Evolutionary conservation across 2,113 vertebrate genomes (phyloP), one percentile per base, ranked within the genome.

Genomic region (Phoxinus phoxinus): DNA sequence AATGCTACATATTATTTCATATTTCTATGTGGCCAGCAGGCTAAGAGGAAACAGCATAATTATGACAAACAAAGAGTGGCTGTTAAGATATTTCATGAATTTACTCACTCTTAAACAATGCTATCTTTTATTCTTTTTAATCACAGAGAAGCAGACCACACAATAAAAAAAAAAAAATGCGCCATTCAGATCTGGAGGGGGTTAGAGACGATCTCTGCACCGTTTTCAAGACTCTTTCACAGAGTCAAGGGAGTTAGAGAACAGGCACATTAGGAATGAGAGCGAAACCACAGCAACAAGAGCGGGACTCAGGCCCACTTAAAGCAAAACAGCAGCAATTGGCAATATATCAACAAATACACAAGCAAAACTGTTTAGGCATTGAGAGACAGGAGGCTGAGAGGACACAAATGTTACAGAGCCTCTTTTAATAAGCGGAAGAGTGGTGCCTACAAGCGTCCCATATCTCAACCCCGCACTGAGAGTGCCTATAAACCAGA

Each of bases 341-440:
- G 71, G 72, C 48, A 72, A 65, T 69, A 44, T 84, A 84, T 75
- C 67, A 80, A 48, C 85, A 73, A 32, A 81, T 35, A 76, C 83
- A 59, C 79, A 83, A 85, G 89, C 75, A 80, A 27, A 67, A 87
- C 84, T 69, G 23, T 63, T 25, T n/a, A 86, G 86, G 9, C 65
- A 82, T 69, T 88, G 61, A 83, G 80, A 71, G 46, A 84, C 15
- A 25, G 2, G 37, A 61, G 83, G 25, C 53, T 9, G 56, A 48
- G 41, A 85, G 73, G 53, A 76, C 37, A 75, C 35, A 75, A 63
- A 84, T 59, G 67, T 67, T 81, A 25, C 59, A 65, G 78, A 30
- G 25, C 17, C 79, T 53, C 21, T 67, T 86, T 86, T 86, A 86
- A 73, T 86, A 56, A 61, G 67, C 35, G 4, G 63, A 71, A 69